Conservation (phyloP, 2,797 vertebrate species). For the Merluccius polli region DNA sequence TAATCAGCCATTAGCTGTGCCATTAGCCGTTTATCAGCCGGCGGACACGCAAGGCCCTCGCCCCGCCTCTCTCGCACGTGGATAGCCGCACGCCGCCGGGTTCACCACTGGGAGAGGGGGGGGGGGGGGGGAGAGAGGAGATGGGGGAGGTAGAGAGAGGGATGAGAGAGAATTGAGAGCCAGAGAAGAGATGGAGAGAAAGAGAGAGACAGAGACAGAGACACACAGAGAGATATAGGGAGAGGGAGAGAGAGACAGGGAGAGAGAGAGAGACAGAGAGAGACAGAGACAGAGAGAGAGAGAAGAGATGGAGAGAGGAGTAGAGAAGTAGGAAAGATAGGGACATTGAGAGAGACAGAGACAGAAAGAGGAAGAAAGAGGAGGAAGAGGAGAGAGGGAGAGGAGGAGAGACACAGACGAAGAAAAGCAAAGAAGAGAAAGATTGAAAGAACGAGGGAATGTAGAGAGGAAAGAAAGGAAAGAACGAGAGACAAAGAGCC, state of each 20-base stretch:
- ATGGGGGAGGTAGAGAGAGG: conserved; percentile 14
- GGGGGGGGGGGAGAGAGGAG: conserved; percentile 8
- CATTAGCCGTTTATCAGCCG: conserved; percentile 80
- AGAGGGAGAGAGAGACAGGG: not conserved
- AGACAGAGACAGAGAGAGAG: not conserved
- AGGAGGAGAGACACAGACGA: not conserved
- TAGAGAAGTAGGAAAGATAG: conserved; percentile 21
- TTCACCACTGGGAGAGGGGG: conserved; percentile 47
- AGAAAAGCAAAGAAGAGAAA: too few species aligned
- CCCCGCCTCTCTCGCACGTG: conserved; percentile 47
- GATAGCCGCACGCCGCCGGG: conserved; percentile 66
- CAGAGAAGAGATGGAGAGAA: too few species aligned
- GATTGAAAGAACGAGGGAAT: too few species aligned
- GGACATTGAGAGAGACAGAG: conserved; percentile 29
- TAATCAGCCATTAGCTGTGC: conserved; percentile 80
- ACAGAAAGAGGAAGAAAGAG: too few species aligned
- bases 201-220: not conserved
- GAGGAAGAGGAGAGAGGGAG: conserved; percentile 8
- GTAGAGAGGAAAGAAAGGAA: not conserved
- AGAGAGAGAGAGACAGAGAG: conserved; percentile 5
- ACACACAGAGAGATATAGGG: conserved; percentile 35
- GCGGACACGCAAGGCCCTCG: conserved; percentile 37
- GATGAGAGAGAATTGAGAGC: not conserved
- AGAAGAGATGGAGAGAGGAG: too few species aligned
- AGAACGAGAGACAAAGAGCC: too few species aligned